Conservation (phyloP, 1,140 invertebrate genomes). For the Anthonomus grandis region DNA sequence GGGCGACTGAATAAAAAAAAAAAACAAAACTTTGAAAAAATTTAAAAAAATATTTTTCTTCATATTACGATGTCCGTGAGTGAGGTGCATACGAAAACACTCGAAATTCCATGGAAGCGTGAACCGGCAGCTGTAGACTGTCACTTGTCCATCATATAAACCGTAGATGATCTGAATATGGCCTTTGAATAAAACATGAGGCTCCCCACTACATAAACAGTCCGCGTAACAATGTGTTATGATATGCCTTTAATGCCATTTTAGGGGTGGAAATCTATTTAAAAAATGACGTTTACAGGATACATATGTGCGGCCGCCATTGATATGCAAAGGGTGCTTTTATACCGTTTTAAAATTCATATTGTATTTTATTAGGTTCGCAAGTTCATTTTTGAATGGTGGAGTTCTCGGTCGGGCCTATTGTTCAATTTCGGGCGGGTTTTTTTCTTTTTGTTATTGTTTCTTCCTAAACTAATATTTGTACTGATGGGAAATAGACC, state of each 20-base stretch:
- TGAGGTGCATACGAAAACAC: constrained; percentile 21
- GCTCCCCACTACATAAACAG: constrained; percentile 43
- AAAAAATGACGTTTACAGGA: constrained; percentile 48
- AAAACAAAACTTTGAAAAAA: constrained; percentile 14
- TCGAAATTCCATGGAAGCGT: constrained; percentile 26
- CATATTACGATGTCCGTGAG: constrained; percentile 12
- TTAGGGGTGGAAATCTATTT: constrained; percentile 45
- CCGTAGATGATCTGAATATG: constrained; percentile 44
- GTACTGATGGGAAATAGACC: too few species aligned
- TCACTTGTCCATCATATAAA: constrained; percentile 45
- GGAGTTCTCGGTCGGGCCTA: constrained; percentile 21
- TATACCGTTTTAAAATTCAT: constrained; percentile 43
- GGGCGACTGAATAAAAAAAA: neutral
- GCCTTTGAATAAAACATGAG: constrained; percentile 45
- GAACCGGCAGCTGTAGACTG: constrained; percentile 44
- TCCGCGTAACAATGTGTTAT: constrained; percentile 41
- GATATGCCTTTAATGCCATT: constrained; percentile 44
- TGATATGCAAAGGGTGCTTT: constrained; percentile 45
- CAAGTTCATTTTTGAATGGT: constrained; percentile 29
- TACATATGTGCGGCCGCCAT: constrained; percentile 42
- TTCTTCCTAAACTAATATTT: constrained; percentile 39
- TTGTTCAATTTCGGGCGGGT: constrained; percentile 9
- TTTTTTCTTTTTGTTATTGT: constrained; percentile 33
- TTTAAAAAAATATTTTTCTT: constrained; percentile 7
- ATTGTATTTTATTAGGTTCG: constrained; percentile 36